Conservation (phyloP, 2,797 vertebrate species). For the Hypotaenidia okinawae region DNA sequence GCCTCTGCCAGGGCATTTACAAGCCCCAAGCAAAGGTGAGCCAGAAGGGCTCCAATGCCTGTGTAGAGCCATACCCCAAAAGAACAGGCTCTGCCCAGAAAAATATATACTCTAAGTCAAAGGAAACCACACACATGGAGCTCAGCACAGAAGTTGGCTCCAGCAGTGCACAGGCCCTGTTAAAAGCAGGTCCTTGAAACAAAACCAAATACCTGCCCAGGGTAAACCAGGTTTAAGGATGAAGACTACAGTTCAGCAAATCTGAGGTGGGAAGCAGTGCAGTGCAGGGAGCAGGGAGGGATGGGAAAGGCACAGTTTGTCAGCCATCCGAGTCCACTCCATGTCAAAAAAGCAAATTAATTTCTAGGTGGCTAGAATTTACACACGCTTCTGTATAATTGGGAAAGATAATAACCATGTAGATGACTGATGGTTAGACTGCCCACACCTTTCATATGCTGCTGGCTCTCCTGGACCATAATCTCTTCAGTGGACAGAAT, state of each 20-base stretch:
- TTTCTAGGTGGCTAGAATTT: not conserved
- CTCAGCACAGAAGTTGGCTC: not conserved
- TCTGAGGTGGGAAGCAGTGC: not conserved
- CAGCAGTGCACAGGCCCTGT: not conserved
- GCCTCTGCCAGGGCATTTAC: not conserved
- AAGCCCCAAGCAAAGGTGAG: not conserved
- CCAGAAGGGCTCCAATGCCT: rapidly evolving
- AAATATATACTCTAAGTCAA: not conserved
- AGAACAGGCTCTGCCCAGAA: not conserved
- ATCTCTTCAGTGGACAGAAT: not conserved
- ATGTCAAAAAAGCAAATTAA: not conserved
- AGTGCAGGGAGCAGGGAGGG: not conserved
- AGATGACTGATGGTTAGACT: not conserved
- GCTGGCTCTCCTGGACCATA: not conserved
- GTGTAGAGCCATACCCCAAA: not conserved
- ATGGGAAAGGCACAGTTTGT: not conserved
- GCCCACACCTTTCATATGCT: not conserved
- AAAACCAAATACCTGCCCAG: not conserved
- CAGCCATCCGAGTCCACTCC: not conserved
- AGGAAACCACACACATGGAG: not conserved
- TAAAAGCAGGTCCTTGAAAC: not conserved
- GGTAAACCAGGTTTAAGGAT: not conserved
- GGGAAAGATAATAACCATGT: rapidly evolving
- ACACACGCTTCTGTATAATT: rapidly evolving
- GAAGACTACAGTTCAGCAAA: not conserved